Evolutionary conservation across 2,888 invertebrate species (phyloP), one percentile per base, ranked within the genome.

Genomic region (Leucoptera coffeella): DNA sequence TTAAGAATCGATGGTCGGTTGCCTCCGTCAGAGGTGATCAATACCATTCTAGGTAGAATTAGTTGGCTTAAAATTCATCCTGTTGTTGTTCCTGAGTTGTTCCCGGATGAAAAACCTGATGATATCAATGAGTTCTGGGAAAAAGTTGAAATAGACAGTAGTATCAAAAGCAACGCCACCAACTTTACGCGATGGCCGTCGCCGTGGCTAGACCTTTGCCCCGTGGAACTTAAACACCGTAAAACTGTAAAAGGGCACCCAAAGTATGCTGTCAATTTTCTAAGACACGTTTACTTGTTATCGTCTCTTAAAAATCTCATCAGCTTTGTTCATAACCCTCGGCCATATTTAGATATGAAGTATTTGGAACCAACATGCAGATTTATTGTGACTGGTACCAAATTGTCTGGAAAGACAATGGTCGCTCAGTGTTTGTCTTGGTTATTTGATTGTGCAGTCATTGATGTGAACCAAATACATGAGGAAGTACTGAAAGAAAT

Each of bases 191-290:
- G 55, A 32, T 46, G 38, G 37, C 37, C 75, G 34, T 80, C 80
- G 3, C 56, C 64, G 23, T 82, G 80, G 79, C 59, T 51, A 20
- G 69, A 60, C 26, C 53, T 71, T 37, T 83, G 83, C 41, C 82
- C 83, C 4, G 78, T 82, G 3, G 73, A 78, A 34, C 57, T 81
- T 36, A 64, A 64, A 35, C 56, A 64, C 32, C 75, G 81, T n/a
- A 49, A 45, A 27, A 52, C 65, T 23, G 38, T 53, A 9, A 40
- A 48, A 15, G 82, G 82, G 12, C 50, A 57, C 26, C 47, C 73
- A 1, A 71, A 74, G 43, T 67, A 60, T 37, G 73, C 76, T 1
- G 74, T 79, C 2, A 54, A 61, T 17, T 79, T 80, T 38, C 64
- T 79, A 43, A 77, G 77, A 43, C 73, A 75, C 40, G 57, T 82